phyloP scores from a whole-genome alignment of 2,113 vertebrate species.

The Illadopsis cleaveri region DNA sequence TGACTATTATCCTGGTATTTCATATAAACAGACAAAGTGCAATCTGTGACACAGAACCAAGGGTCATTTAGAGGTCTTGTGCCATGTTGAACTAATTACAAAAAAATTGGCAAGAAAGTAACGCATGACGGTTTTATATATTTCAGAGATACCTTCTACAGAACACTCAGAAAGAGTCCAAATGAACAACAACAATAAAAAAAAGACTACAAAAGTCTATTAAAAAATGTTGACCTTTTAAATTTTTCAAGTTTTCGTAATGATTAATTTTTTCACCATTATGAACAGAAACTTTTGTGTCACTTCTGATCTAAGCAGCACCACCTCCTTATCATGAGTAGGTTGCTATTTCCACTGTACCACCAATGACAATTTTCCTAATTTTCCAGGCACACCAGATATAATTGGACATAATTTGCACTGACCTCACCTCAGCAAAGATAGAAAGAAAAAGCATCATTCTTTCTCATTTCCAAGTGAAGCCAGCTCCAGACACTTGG shows the following conservation, averaged over 20 bases:
- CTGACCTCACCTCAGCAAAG: neutral
- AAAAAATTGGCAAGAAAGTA: slow-evolving; percentile 11
- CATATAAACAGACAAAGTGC: slow-evolving; percentile 17
- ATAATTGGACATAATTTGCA: neutral
- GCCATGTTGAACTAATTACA: slow-evolving; percentile 51
- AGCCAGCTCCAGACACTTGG: neutral
- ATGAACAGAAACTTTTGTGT: neutral
- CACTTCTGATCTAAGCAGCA: neutral
- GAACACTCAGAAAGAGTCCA: neutral
- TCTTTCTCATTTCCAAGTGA: neutral
- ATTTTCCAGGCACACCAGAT: neutral
- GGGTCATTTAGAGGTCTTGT: slow-evolving; percentile 21
- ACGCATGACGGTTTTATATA: neutral
- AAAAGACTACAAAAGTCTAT: neutral
- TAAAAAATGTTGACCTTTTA: neutral
- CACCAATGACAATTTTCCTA: neutral
- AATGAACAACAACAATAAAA: neutral
- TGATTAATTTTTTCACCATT: rapidly evolving
- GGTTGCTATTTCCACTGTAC: neutral
- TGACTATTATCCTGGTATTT: slow-evolving; percentile 39
- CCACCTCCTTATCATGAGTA: neutral
- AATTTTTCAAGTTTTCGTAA: neutral
- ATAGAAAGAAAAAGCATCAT: neutral
- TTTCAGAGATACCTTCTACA: slow-evolving; percentile 23
- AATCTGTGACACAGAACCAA: slow-evolving; percentile 48